Conservation (phyloP, 1,140 invertebrate species). For the Bactericera cockerelli region DNA sequence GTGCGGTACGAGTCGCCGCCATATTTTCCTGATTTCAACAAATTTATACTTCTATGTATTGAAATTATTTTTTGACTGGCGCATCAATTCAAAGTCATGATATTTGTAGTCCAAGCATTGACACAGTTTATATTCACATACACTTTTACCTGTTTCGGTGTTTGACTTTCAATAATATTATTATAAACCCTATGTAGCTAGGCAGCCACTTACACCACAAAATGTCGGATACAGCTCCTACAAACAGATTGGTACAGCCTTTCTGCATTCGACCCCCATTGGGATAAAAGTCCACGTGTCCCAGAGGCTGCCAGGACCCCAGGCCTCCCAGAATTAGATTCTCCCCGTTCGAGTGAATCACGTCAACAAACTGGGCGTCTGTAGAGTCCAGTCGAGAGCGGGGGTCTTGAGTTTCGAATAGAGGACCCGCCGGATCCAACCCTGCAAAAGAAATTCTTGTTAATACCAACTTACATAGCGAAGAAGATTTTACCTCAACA, state of each 20-base stretch:
- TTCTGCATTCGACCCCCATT: conserved; percentile 81
- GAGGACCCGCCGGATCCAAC: conserved; percentile 74
- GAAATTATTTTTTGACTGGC: too few relatives aligned
- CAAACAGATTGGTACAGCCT: conserved; percentile 64
- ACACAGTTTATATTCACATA: too few relatives aligned
- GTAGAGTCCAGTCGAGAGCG: conserved; percentile 60
- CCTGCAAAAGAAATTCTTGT: conserved; percentile 33
- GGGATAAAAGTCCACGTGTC: conserved; percentile 82
- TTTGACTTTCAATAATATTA: too few relatives aligned
- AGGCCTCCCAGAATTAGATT: conserved; percentile 53
- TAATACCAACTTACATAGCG: not conserved
- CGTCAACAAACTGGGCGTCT: conserved; percentile 84
- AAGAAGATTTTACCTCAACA: too few relatives aligned
- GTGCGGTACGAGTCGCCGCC: not conserved
- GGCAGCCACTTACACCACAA: conserved; percentile 80
- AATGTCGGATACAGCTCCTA: conserved; percentile 79
- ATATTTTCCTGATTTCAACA: too few relatives aligned
- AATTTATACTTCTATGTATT: too few relatives aligned
- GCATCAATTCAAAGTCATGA: too few relatives aligned
- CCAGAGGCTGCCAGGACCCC: conserved; percentile 71
- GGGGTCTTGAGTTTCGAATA: conserved; percentile 74
- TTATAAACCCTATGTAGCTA: too few relatives aligned
- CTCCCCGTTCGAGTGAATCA: conserved; percentile 78
- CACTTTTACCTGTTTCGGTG: too few relatives aligned
- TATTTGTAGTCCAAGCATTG: too few relatives aligned